phyloP scores from a whole-genome alignment of 1,140 invertebrate species.

The Charaxes varanes region DNA sequence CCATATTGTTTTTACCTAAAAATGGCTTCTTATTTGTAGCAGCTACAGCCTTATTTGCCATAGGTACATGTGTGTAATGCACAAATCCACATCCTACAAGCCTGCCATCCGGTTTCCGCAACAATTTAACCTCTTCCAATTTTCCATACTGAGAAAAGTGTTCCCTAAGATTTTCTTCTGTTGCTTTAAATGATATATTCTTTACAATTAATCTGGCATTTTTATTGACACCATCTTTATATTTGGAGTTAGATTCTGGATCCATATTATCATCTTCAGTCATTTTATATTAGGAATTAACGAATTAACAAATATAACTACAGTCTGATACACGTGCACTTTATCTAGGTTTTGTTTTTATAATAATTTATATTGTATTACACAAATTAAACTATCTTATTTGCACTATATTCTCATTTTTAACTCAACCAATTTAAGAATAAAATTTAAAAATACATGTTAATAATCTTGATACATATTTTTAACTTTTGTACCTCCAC shows the following conservation, averaged over 20 bases:
- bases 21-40: constrained; percentile 64
- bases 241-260: constrained; percentile 23
- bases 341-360: too few relatives aligned
- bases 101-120: constrained; percentile 79
- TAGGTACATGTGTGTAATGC: constrained; percentile 77
- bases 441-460: too few relatives aligned
- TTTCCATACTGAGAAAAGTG: constrained; percentile 78
- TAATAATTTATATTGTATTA: too few relatives aligned
- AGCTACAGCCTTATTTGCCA: constrained; percentile 77
- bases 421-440: too few relatives aligned
- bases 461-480: too few relatives aligned
- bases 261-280: constrained; percentile 26
- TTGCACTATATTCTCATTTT: too few relatives aligned
- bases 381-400: too few relatives aligned
- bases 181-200: constrained; percentile 74
- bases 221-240: constrained; percentile 27
- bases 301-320: constrained; percentile 3
- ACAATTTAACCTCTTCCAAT: constrained; percentile 78
- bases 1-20: constrained; percentile 44
- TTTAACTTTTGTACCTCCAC: too few relatives aligned
- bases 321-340: constrained; percentile 19
- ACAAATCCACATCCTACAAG: constrained; percentile 82
- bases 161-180: constrained; percentile 75
- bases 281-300: constrained; percentile 21
- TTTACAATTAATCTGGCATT: constrained; percentile 54